Evolutionary conservation across 2,797 vertebrate species (phyloP).

Genomic region (Neomorphus geoffroyi): DNA sequence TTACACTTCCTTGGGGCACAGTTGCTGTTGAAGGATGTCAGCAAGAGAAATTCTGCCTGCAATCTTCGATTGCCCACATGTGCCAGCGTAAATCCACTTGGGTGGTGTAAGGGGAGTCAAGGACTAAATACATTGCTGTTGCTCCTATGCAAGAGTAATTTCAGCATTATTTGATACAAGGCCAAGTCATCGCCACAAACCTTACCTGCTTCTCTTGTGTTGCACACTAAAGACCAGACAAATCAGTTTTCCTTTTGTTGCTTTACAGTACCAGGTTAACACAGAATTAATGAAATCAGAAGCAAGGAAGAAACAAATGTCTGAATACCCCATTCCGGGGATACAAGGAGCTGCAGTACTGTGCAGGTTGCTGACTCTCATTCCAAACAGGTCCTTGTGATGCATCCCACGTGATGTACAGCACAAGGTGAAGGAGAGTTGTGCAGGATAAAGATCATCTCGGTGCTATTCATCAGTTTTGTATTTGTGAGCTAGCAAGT

Average conservation of each 20-base stretch:
- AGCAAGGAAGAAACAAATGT: background rate
- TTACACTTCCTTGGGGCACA: background rate
- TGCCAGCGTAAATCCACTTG: background rate
- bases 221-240: background rate
- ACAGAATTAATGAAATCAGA: background rate
- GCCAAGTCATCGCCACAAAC: background rate
- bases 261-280: background rate
- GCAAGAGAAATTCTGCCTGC: background rate
- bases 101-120: background rate
- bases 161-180: background rate
- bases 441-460: background rate
- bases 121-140: background rate
- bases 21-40: background rate
- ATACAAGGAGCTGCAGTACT: background rate
- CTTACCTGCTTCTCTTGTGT: background rate
- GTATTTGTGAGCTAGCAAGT: background rate
- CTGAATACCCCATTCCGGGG: background rate
- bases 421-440: background rate
- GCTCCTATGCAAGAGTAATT: background rate
- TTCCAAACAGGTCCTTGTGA: background rate
- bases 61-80: accelerated
- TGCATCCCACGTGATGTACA: accelerated
- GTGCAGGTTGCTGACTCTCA: background rate
- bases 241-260: background rate
- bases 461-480: background rate